These are phyloP conservation scores for Lasioglossum oenotherae DNA, from an alignment of 2,888 invertebrate genomes.

Conservation along the genomic window DNA sequence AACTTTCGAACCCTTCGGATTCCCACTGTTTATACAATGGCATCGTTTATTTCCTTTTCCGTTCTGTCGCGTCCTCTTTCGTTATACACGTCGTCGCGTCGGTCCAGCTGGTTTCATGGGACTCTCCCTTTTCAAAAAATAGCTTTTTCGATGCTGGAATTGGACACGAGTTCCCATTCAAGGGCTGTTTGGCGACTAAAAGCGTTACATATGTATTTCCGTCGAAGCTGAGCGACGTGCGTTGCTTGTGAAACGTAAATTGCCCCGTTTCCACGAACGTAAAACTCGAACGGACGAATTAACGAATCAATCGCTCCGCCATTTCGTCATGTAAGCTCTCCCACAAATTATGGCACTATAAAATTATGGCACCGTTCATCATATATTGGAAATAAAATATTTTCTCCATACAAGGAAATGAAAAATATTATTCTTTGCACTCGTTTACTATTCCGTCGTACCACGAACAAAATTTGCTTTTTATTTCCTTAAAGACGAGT, in stretches of 20 bases:
- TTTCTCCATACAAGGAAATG: background rate
- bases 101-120: background rate
- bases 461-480: background rate
- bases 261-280: background rate
- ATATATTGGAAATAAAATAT: background rate
- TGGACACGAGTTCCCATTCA: conserved; percentile 13
- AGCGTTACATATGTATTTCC: background rate
- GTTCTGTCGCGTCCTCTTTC: background rate
- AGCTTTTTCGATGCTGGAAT: conserved; percentile 8
- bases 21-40: background rate
- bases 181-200: conserved; percentile 1
- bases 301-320: background rate
- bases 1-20: background rate
- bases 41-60: background rate
- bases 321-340: background rate
- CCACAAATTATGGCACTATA: background rate
- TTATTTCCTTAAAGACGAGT: too few species aligned
- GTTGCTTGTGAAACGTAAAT: conserved; percentile 1
- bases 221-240: background rate
- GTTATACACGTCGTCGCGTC: background rate
- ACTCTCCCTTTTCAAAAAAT: conserved; percentile 3
- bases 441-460: background rate
- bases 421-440: background rate
- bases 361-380: background rate
- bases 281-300: background rate